Conservation (phyloP, 1,140 invertebrate species). For the Lepidurus packardi region DNA sequence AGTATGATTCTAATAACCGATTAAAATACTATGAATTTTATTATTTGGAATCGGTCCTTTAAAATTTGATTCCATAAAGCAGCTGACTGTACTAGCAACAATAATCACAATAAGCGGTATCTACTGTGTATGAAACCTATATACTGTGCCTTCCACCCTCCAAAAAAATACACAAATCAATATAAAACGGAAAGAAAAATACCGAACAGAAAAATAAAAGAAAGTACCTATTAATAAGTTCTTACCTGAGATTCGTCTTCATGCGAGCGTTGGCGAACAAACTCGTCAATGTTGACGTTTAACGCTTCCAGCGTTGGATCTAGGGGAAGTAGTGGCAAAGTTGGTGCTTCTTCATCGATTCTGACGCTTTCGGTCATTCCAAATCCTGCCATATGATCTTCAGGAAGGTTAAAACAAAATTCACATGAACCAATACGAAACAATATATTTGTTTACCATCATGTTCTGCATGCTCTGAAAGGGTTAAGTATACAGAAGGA, state of each 20-base stretch:
- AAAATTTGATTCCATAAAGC: too few species aligned
- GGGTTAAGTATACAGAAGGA: slow-evolving; percentile 49
- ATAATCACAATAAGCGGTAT: too few species aligned
- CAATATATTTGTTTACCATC: slow-evolving; percentile 23
- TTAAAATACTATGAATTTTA: too few species aligned
- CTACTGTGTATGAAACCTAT: too few species aligned
- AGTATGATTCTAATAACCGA: too few species aligned
- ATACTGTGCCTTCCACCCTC: too few species aligned
- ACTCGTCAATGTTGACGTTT: slow-evolving; percentile 46
- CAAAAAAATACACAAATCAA: background rate
- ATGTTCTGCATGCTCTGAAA: slow-evolving; percentile 45
- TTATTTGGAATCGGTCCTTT: too few species aligned
- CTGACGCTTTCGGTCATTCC: slow-evolving; percentile 28
- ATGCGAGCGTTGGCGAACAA: slow-evolving; percentile 42
- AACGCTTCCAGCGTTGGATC: slow-evolving; percentile 46
- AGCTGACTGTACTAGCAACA: too few species aligned
- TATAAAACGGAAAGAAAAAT: background rate
- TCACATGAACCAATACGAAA: background rate
- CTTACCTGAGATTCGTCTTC: background rate
- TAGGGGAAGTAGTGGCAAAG: slow-evolving; percentile 43
- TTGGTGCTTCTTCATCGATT: slow-evolving; percentile 43
- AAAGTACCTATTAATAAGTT: background rate
- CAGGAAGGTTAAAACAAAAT: background rate
- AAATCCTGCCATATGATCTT: background rate
- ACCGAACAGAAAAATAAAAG: background rate